Base-by-base conservation (phyloP, 2,888 invertebrate species). In the Laothoe populi region DNA sequence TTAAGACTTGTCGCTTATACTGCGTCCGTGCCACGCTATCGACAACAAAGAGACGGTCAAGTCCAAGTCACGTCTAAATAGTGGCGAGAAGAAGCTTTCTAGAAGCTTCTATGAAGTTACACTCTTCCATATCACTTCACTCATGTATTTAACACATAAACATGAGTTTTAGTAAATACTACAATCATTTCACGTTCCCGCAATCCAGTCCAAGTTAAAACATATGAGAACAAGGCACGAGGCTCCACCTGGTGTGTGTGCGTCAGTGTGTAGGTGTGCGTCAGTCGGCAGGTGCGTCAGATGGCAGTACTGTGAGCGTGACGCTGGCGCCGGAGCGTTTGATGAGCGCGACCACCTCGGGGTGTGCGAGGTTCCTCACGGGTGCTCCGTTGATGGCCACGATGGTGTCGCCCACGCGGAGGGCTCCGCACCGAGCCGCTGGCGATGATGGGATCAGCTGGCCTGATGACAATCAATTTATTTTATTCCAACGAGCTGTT, bases 341-440 rank as follows among this genome's bases (percentile, higher is more conserved):
- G 80, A 99, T 99, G 66, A 99, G 95, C 82, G 98, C 98, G 2
- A 99, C 99, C 64, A 99, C 98, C 80, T 99, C 98, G 38, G 98
- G 98, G 82, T 99, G 99, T 71, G 97, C 97, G 86, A 99, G 95
- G 81, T 97, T 96, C 66, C 97, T 95, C 70, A 99, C 98, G 77
- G 98, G 96, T 61, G 96, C 95, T 66, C 96, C 96, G 94, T 99
- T 99, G 42, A 99, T 99, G 57, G 98, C 98, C 59, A 99, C 94
- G 69, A 99, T 99, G 61, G 98, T 96, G 93, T 99, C 99, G 0
- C 99, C 99, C 5, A 99, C 97, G 82, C 96, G 97, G 0, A 99
- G 93, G 62, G 96, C 95, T 0, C 97, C 97, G 87, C 98, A 98
- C 67, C 98, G 95, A 74, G 99, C 98, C 0, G 99, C 99, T 0